phyloP scores from a whole-genome alignment of 2,113 vertebrate species.

The Pseudorectes ferrugineus region DNA sequence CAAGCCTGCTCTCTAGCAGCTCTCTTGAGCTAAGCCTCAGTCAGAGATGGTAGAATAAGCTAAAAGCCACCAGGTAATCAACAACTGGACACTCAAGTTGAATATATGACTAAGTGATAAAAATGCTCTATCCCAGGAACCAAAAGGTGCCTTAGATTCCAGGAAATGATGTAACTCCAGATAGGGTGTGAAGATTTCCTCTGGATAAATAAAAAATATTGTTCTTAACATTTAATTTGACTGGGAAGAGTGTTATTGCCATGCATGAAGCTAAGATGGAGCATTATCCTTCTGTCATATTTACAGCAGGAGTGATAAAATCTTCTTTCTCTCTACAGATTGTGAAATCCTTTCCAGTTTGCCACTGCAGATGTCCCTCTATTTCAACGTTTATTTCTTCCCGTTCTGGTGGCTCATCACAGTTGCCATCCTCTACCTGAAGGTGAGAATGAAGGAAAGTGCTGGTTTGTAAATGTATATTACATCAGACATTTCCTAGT shows the following conservation, averaged over 20 bases:
- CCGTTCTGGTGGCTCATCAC: slow-evolving; percentile 92
- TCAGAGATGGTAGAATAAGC: neutral
- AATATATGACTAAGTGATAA: neutral
- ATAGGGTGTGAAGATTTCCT: neutral
- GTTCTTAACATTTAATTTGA: neutral
- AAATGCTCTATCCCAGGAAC: neutral
- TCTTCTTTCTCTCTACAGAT: slow-evolving; percentile 65
- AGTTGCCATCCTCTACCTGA: slow-evolving; percentile 82
- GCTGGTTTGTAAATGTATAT: neutral
- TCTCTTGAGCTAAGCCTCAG: neutral
- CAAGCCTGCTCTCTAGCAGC: neutral
- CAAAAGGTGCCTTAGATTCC: neutral
- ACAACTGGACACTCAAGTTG: neutral
- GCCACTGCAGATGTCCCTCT: slow-evolving; percentile 92
- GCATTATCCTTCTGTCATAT: neutral
- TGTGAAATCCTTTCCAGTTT: slow-evolving; percentile 86
- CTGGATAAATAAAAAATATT: neutral
- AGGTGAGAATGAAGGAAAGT: slow-evolving; percentile 72
- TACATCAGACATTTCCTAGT: neutral
- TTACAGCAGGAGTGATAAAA: neutral
- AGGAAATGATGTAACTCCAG: neutral
- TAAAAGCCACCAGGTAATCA: neutral
- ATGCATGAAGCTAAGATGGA: neutral
- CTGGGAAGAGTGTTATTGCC: neutral
- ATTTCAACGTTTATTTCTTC: slow-evolving; percentile 93